Evolutionary conservation across 2,888 invertebrate genomes (phyloP).

Genomic region (Mechanitis messenoides): DNA sequence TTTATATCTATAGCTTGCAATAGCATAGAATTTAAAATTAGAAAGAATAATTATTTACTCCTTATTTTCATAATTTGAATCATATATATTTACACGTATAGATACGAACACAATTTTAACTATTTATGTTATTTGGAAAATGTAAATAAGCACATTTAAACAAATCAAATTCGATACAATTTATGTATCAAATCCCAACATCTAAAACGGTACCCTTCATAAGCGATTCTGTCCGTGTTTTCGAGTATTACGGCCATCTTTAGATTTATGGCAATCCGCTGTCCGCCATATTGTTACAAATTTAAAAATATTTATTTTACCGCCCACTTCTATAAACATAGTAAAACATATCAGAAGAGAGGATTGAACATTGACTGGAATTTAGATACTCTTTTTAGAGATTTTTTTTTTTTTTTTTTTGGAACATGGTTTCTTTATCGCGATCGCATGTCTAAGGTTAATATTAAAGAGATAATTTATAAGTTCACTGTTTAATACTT

Average conservation of each 20-base stretch:
- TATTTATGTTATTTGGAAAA: slow-evolving; percentile 1
- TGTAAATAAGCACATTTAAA: slow-evolving; percentile 11
- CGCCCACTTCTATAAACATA: slow-evolving; percentile 45
- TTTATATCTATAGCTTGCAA: not conserved
- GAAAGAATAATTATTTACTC: not conserved
- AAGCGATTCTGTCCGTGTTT: slow-evolving; percentile 67
- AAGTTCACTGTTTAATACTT: not conserved
- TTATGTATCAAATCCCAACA: slow-evolving; percentile 50
- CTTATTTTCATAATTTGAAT: too few species aligned
- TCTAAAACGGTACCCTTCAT: slow-evolving; percentile 58
- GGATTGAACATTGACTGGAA: slow-evolving; percentile 42
- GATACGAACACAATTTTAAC: too few species aligned
- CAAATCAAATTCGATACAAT: slow-evolving; percentile 32
- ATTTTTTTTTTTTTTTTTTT: slow-evolving; percentile 46
- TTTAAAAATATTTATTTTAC: slow-evolving; percentile 69
- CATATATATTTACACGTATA: too few species aligned
- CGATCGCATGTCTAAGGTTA: slow-evolving; percentile 24
- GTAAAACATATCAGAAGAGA: slow-evolving; percentile 38
- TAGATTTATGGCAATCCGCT: slow-evolving; percentile 70
- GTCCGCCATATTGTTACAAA: slow-evolving; percentile 72
- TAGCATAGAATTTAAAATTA: not conserved
- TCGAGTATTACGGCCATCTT: slow-evolving; percentile 68
- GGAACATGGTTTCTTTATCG: slow-evolving; percentile 37
- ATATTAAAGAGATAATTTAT: not conserved
- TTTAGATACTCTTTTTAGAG: slow-evolving; percentile 44